Percentiles rank a stretch among this genome's conserved stretches.
phyloP scores from a whole-genome alignment of 2,888 invertebrate genomes.

The Mesochorus sp. region DNA sequence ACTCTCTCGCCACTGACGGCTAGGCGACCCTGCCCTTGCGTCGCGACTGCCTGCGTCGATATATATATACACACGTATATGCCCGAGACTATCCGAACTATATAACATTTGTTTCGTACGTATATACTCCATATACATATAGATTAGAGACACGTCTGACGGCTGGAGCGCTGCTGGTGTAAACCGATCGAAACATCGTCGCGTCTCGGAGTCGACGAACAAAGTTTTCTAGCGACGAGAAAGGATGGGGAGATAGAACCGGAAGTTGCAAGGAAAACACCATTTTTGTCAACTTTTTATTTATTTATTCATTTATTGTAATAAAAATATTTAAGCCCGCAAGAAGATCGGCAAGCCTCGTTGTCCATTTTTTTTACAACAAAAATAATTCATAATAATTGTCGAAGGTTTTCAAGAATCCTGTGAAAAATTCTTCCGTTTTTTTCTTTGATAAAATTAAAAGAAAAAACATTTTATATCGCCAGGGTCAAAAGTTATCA shows the following conservation, averaged over 20 bases:
- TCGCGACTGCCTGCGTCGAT: conserved; percentile 73
- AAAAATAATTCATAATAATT: too few species aligned
- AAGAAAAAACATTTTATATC: too few species aligned
- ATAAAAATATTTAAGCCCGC: too few species aligned
- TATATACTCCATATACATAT: conserved; percentile 16
- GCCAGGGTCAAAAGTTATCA: too few species aligned
- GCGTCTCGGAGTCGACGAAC: conserved; percentile 37
- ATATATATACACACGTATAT: too few species aligned
- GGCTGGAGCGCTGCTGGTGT: conserved; percentile 22
- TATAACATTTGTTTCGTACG: conserved; percentile 65
- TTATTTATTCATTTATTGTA: too few species aligned
- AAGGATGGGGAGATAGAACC: neutral
- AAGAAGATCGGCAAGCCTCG: too few species aligned
- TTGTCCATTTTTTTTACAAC: too few species aligned
- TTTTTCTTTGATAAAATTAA: too few species aligned
- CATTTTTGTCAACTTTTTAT: neutral
- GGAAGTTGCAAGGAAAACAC: neutral
- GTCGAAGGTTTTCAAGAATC: too few species aligned
- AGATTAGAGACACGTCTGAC: neutral
- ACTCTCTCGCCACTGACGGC: conserved; percentile 71
- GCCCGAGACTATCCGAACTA: too few species aligned
- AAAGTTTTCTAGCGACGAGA: conserved; percentile 9
- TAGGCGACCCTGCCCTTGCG: conserved; percentile 82
- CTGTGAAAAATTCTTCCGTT: too few species aligned
- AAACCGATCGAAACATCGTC: conserved; percentile 60